Evolutionary conservation across 2,888 invertebrate genomes (phyloP).

Genomic region (Eupithecia insigniata): DNA sequence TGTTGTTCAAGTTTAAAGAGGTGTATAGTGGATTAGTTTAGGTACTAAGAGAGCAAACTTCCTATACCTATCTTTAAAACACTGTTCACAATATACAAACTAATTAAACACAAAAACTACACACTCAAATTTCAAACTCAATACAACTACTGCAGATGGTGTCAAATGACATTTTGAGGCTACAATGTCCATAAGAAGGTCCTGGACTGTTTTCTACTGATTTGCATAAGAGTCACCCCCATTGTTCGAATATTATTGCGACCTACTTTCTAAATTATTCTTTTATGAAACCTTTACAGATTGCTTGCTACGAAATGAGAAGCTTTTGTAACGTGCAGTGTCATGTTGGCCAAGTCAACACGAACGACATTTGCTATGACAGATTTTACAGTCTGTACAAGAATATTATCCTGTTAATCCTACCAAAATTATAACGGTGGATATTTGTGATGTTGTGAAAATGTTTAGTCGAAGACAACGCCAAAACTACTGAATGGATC

Average conservation of each 20-base stretch:
- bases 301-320: neutral
- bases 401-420: neutral
- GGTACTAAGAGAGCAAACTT: neutral
- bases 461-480: too few species aligned
- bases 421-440: neutral
- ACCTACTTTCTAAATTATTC: slow-evolving; percentile 74
- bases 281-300: neutral
- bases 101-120: neutral
- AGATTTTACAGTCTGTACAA: neutral
- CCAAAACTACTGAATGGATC: too few species aligned
- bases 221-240: slow-evolving; percentile 74
- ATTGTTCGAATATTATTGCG: slow-evolving; percentile 47
- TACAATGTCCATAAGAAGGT: slow-evolving; percentile 40
- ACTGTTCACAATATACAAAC: neutral
- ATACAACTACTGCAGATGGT: slow-evolving; percentile 52
- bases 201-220: slow-evolving; percentile 53
- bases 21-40: neutral
- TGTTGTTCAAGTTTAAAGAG: neutral
- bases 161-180: slow-evolving; percentile 55
- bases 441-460: neutral
- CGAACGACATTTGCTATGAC: neutral
- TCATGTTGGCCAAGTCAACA: neutral
- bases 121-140: slow-evolving; percentile 18
- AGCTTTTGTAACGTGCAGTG: slow-evolving; percentile 16
- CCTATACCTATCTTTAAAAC: neutral